A percentile compares a stretch with the other conserved stretches of the same genome.
Evolutionary conservation across 1,140 invertebrate genomes (phyloP).

Genomic region (Cydia fagiglandana): DNA sequence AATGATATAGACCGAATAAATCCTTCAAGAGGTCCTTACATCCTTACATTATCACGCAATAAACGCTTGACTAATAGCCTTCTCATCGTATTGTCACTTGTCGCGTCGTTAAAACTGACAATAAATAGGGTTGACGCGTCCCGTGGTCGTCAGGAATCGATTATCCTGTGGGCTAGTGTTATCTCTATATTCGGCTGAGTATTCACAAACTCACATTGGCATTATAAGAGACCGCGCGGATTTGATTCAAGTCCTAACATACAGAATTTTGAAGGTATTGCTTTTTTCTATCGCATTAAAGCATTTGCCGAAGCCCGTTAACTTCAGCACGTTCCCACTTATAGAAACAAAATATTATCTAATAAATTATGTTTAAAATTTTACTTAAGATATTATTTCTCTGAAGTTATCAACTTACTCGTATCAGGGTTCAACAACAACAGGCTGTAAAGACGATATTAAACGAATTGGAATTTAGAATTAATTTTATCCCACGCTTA

Average conservation of each 20-base stretch:
- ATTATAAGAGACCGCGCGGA: no score
- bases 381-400: no score
- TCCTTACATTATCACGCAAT: not conserved
- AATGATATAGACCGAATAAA: not conserved
- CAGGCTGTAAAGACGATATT: not conserved
- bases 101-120: not conserved
- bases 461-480: not conserved
- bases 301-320: no score
- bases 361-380: no score
- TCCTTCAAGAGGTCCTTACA: not conserved
- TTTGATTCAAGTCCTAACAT: no score
- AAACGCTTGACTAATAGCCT: not conserved
- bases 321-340: no score
- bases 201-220: no score
- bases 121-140: not conserved
- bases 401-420: no score
- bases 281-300: no score
- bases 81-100: not conserved
- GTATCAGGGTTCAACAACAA: no score
- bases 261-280: no score
- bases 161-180: slow-evolving; percentile 54
- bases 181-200: slow-evolving; percentile 47
- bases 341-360: no score
- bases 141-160: slow-evolving; percentile 55
- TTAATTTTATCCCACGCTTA: not conserved